Evolutionary conservation across 2,888 invertebrate species (phyloP), one percentile per base, ranked within the genome.

Genomic region (Erynnis tages): DNA sequence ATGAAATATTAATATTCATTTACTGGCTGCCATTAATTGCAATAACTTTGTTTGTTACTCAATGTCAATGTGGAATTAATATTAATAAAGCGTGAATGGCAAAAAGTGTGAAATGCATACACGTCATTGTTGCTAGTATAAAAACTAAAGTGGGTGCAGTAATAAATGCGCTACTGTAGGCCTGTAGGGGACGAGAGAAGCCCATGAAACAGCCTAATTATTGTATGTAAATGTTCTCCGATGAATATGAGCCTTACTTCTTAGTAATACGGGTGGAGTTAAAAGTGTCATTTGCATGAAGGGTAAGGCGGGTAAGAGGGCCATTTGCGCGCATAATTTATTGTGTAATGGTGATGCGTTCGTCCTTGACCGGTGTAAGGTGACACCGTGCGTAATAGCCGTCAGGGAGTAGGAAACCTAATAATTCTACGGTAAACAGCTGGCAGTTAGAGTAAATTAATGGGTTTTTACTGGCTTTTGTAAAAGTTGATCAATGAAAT

Each of bases 241-340:
- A 11, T 8, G 10, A 35, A 6, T 10, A 11, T 25, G 14, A 30
- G 2, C 47, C 19, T n/a, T 47, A 21, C 13, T 11, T 7, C 29
- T 4, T 47, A 2, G 38, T 6, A 14, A 47, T 38, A 47, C 4
- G 23, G 27, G 16, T 17, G 11, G 13, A 8, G 11, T 3, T 3
- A 46, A 2, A 10, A 1, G 16, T 8, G 35, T n/a, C 29, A 44
- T 44, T 44, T 21, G 37, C 35, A 37, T 46, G 27, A 25, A 23
- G 14, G 16, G 32, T 8, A 4, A 16, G 13, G 25, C 30, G 16
- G 7, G 27, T 16, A 19, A 25, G 17, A 47, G 25, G 34, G 10
- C 27, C 25, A 10, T 34, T 41, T 34, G 40, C 34, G 34, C 34
- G 41, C 49, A 41, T 49, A 41, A 41, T 41, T 34, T 25, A 49